Percentiles rank a stretch among this genome's conserved stretches.
Evolutionary conservation across 2,797 vertebrate genomes (phyloP).

Genomic region (Arctocebus calabarensis): DNA sequence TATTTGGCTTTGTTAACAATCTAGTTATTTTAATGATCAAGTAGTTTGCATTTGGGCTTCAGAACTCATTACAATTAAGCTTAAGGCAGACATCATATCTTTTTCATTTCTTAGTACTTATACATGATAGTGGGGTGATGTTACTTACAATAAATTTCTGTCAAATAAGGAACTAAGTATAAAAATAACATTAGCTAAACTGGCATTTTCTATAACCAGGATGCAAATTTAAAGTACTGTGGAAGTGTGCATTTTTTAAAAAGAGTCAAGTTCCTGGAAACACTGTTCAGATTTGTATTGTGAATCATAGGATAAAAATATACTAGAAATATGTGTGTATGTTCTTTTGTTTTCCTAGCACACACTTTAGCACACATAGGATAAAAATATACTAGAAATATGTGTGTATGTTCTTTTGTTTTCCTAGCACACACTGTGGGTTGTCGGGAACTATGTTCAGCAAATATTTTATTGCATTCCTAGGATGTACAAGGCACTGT

Average conservation of each 20-base stretch:
- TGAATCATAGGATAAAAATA: conserved; percentile 49
- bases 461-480: conserved; percentile 63
- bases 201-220: conserved; percentile 66
- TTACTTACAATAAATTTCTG: conserved; percentile 48
- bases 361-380: conserved; percentile 2
- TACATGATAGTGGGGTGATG: background rate
- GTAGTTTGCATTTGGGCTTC: conserved; percentile 27
- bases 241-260: conserved; percentile 34
- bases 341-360: conserved; percentile 32
- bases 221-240: conserved; percentile 48
- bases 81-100: background rate
- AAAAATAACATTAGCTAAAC: conserved; percentile 29
- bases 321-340: background rate
- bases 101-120: background rate
- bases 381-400: conserved; percentile 23
- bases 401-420: conserved; percentile 37
- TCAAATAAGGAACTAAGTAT: conserved; percentile 44
- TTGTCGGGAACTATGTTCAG: conserved; percentile 42
- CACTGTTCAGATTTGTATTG: conserved; percentile 30
- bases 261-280: conserved; percentile 64
- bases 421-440: background rate
- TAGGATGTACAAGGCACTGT: background rate
- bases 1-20: conserved; percentile 59
- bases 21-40: conserved; percentile 59
- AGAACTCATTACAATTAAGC: conserved; percentile 1